Evolutionary conservation across 2,888 invertebrate genomes (phyloP).

Genomic region (Augiades crinisus): DNA sequence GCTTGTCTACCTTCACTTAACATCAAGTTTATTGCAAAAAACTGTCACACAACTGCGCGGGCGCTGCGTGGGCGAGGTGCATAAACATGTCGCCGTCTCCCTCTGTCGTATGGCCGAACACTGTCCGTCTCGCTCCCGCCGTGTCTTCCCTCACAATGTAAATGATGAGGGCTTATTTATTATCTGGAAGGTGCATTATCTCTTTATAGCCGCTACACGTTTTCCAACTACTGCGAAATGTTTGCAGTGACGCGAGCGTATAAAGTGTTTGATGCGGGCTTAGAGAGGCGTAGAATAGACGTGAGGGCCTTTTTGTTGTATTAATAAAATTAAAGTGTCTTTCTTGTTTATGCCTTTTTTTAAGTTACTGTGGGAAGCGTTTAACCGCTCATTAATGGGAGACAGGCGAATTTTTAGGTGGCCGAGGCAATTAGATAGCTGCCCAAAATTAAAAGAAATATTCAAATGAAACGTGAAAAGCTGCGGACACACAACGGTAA

Average conservation of each 20-base stretch:
- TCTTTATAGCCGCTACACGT: slow-evolving; percentile 30
- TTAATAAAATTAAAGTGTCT: too few relatives aligned
- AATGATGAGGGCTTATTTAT: slow-evolving; percentile 64
- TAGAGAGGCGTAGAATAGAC: background rate
- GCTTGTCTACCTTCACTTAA: slow-evolving; percentile 30
- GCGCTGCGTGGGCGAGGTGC: slow-evolving; percentile 52
- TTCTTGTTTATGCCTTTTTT: too few relatives aligned
- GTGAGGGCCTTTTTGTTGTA: too few relatives aligned
- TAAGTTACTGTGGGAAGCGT: too few relatives aligned
- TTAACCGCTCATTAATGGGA: too few relatives aligned
- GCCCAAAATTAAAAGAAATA: too few relatives aligned
- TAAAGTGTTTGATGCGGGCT: slow-evolving; percentile 8
- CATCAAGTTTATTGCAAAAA: slow-evolving; percentile 53
- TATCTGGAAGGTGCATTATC: slow-evolving; percentile 47
- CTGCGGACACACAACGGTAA: too few relatives aligned
- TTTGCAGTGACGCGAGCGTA: slow-evolving; percentile 24
- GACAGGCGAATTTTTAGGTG: too few relatives aligned
- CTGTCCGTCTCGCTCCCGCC: slow-evolving; percentile 9
- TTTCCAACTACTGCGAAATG: slow-evolving; percentile 35
- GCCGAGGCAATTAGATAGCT: too few relatives aligned
- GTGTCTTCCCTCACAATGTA: slow-evolving; percentile 46
- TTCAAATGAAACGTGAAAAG: too few relatives aligned
- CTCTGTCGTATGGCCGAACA: slow-evolving; percentile 28
- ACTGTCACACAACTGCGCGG: slow-evolving; percentile 52
- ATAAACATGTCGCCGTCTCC: slow-evolving; percentile 49